Evolutionary conservation across 1,140 invertebrate genomes (phyloP), one percentile per base, ranked within the genome.

Genomic region (Araneus ventricosus): DNA sequence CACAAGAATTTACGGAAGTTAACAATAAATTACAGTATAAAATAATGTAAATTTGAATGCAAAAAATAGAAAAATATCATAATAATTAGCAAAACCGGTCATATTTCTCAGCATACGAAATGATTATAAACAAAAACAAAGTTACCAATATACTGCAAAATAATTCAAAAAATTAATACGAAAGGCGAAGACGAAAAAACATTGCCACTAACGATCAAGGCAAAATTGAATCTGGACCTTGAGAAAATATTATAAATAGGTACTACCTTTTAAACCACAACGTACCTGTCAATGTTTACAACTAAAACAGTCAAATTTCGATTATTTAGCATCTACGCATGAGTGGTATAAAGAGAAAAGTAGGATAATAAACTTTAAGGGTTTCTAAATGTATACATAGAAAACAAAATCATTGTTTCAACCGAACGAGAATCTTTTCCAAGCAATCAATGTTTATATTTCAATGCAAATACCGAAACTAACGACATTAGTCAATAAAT

Each of bases 361-460:
- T 17, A 75, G 30, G 20, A 34, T 20, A 37, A 37, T 20, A 5
- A 34, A 75, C 30, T 22, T 37, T 4, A 75, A 75, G 6, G 59
- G 24, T 61, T n/a, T 61, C 59, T 61, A 3, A 20, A 5, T 5
- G 4, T 17, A 75, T 75, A 34, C 30, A 34, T 10, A 20, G 4
- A 75, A 30, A 17, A 75, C 20, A 30, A 30, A 75, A 30, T 34
- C 30, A 75, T 75, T 3, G 30, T 4, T 37, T 75, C 4, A 37
- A 34, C 14, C 17, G 17, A n/a, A 75, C 30, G 14, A 30, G 30
- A 17, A 34, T 75, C 30, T 30, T 20, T 22, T 75, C 17, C 30
- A 75, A 75, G 52, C 88, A 30, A 34, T 52, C 88, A 39, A 41
- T 90, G 88, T 90, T 90, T 90, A 90, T 90, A 90, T 67, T 90